These are phyloP conservation scores for Himantopus leucocephalus DNA, from an alignment of 2,113 vertebrate genomes.

Conservation along the genomic window DNA sequence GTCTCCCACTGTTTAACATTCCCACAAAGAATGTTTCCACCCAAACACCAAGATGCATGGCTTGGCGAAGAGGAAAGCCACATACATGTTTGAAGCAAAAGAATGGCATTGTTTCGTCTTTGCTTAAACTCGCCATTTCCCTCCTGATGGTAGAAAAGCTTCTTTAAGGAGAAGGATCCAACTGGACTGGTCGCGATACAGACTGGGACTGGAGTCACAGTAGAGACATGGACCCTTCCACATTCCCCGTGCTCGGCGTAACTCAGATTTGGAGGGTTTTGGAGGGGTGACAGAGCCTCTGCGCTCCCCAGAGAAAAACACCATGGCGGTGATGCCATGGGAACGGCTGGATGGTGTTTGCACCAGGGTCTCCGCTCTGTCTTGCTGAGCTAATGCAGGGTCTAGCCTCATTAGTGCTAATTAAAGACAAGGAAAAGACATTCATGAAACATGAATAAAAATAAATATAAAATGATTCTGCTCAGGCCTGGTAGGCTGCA, in stretches of 20 bases:
- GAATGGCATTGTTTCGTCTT: not conserved
- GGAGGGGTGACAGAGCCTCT: not conserved
- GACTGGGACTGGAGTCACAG: not conserved
- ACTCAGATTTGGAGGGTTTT: not conserved
- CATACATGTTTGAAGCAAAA: not conserved
- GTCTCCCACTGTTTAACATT: not conserved
- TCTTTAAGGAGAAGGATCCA: slow-evolving; percentile 12
- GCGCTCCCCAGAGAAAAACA: not conserved
- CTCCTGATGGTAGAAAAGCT: not conserved
- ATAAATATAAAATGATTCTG: not conserved
- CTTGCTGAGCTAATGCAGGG: not conserved
- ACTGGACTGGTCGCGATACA: not conserved
- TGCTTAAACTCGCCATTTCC: not conserved
- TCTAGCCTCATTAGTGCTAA: not conserved
- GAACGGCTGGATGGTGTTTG: not conserved
- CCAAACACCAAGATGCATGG: not conserved
- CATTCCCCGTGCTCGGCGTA: not conserved
- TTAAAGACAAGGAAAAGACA: not conserved
- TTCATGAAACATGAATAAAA: not conserved
- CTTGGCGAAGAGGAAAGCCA: not conserved
- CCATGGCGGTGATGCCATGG: not conserved
- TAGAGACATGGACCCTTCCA: not conserved
- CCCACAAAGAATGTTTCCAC: not conserved
- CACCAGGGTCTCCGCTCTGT: not conserved
- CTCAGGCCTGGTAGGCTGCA: not conserved